phyloP scores from a whole-genome alignment of 1,140 invertebrate genomes.

The Drosophila parabipectinata region DNA sequence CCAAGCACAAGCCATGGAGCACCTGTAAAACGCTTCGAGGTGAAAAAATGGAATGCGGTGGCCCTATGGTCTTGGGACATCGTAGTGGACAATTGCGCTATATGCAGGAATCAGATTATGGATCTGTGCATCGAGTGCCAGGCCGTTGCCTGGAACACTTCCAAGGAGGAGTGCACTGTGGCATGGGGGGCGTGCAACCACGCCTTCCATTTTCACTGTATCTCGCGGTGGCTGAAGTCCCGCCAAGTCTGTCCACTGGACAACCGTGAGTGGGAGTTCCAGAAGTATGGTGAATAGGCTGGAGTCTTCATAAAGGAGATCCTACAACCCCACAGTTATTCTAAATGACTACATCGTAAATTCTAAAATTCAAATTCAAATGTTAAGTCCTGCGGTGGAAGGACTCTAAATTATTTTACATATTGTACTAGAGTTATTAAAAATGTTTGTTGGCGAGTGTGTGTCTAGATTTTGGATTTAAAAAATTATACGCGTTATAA shows the following conservation, averaged over 20 bases:
- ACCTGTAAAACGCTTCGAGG: background rate
- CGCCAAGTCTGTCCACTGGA: background rate
- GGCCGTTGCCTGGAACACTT: no score
- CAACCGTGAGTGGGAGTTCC: background rate
- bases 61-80: background rate
- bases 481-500: no score
- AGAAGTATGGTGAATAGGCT: background rate
- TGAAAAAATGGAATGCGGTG: background rate
- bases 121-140: background rate
- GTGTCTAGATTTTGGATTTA: no score
- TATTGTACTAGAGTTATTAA: no score
- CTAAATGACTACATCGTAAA: background rate
- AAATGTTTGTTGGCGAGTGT: no score
- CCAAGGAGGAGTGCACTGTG: background rate
- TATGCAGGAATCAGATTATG: background rate
- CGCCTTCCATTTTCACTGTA: background rate
- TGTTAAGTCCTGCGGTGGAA: no score
- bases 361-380: background rate
- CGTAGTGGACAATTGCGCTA: background rate
- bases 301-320: no score
- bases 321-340: no score
- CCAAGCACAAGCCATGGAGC: background rate
- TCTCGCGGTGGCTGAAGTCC: background rate
- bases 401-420: no score
- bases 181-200: background rate